Conservation (phyloP, 2,113 vertebrate genomes). For the Argyrosomus japonicus region DNA sequence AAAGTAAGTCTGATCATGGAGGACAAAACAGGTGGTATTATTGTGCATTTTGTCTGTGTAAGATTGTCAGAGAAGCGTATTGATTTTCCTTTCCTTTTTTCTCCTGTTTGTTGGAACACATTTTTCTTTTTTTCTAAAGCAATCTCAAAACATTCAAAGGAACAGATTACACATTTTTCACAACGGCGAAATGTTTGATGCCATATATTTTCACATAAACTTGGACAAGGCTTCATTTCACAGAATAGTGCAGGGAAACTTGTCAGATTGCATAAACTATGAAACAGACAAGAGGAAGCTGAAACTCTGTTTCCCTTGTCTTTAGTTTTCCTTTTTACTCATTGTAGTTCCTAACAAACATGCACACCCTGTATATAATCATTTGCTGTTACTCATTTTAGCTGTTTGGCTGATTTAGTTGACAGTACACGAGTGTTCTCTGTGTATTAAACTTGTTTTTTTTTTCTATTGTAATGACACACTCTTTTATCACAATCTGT, state of each 20-base stretch:
- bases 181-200: slow-evolving; percentile 13
- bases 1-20: neutral
- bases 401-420: neutral
- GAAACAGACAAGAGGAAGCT: slow-evolving; percentile 10
- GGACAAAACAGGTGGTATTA: slow-evolving; percentile 20
- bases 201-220: neutral
- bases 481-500: slow-evolving; percentile 5
- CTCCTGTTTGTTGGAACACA: slow-evolving; percentile 3
- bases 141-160: slow-evolving; percentile 10
- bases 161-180: slow-evolving; percentile 1
- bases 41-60: slow-evolving; percentile 5
- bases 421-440: neutral
- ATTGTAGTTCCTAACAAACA: neutral
- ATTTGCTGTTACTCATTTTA: neutral
- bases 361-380: neutral
- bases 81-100: slow-evolving; percentile 40
- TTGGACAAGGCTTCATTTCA: neutral
- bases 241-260: neutral
- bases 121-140: slow-evolving; percentile 6
- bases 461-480: neutral
- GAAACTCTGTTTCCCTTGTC: neutral
- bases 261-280: neutral
- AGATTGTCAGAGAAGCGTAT: slow-evolving; percentile 25
- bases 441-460: slow-evolving; percentile 1
- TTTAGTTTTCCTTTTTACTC: no score